Evolutionary conservation across 1,140 invertebrate genomes (phyloP).

Genomic region (Penaeus chinensis): DNA sequence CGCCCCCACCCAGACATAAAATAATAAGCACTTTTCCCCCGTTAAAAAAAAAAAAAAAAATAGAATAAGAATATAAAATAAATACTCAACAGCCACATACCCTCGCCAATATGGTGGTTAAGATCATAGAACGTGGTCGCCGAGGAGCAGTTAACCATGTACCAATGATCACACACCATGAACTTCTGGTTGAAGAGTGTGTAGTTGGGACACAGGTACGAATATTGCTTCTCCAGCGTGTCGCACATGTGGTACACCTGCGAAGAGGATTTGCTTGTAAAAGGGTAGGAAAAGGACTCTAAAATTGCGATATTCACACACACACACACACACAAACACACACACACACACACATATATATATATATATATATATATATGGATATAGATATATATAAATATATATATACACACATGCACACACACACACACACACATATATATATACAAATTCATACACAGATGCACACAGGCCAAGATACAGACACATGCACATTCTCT

Average conservation of each 20-base stretch:
- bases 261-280: not conserved
- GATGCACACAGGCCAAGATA: too few species aligned
- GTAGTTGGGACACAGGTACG: conserved; percentile 80
- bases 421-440: not conserved
- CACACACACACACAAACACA: not conserved
- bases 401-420: not conserved
- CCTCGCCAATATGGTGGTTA: conserved; percentile 78
- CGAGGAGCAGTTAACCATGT: conserved; percentile 82
- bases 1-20: too few species aligned
- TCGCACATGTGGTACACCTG: conserved; percentile 84
- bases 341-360: not conserved
- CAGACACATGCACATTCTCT: too few species aligned
- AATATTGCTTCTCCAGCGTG: conserved; percentile 78
- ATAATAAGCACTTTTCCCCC: too few species aligned
- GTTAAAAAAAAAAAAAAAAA: too few species aligned
- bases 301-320: not conserved
- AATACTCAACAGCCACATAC: conserved; percentile 66
- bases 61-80: too few species aligned
- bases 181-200: conserved; percentile 84
- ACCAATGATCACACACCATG: conserved; percentile 84
- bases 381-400: too few species aligned
- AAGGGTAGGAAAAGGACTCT: not conserved
- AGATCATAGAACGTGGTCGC: conserved; percentile 77
- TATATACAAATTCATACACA: too few species aligned
- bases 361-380: too few species aligned